Evolutionary conservation across 2,888 invertebrate genomes (phyloP).

Genomic region (Notodonta ziczac): DNA sequence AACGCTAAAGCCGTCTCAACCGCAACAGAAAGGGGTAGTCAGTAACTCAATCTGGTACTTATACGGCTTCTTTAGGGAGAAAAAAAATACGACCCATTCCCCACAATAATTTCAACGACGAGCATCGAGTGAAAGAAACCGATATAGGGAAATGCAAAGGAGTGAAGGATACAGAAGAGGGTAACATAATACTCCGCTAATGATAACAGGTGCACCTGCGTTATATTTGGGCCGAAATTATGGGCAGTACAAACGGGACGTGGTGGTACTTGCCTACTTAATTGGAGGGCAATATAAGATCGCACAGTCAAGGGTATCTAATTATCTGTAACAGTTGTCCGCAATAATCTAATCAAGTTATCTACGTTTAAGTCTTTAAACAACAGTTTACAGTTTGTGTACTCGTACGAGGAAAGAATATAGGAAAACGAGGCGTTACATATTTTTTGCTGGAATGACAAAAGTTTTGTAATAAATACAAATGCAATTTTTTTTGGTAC

Average conservation of each 20-base stretch:
- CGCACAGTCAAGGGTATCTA: neutral
- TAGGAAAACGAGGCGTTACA: too few species aligned
- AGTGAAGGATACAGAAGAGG: conserved; percentile 53
- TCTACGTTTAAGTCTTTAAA: neutral
- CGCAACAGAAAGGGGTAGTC: conserved; percentile 43
- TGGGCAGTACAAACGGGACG: conserved; percentile 54
- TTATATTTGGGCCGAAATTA: conserved; percentile 62
- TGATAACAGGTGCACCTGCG: conserved; percentile 75
- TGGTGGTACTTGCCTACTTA: conserved; percentile 39
- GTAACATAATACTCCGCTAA: conserved; percentile 71
- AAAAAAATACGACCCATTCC: conserved; percentile 39
- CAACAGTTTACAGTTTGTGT: too few species aligned
- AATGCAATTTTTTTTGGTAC: too few species aligned
- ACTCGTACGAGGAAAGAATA: too few species aligned
- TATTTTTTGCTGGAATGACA: too few species aligned
- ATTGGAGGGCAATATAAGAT: conserved; percentile 43
- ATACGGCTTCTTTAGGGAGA: conserved; percentile 51
- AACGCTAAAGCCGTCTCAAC: conserved; percentile 31
- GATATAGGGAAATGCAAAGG: conserved; percentile 20
- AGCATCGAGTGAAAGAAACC: conserved; percentile 39
- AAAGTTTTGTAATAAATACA: too few species aligned
- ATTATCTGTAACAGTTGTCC: conserved; percentile 2
- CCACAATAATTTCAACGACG: conserved; percentile 39
- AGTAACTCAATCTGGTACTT: conserved; percentile 48
- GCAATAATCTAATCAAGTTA: neutral